Conservation (phyloP, 1,140 invertebrate species). For the Sycobia sp. region DNA sequence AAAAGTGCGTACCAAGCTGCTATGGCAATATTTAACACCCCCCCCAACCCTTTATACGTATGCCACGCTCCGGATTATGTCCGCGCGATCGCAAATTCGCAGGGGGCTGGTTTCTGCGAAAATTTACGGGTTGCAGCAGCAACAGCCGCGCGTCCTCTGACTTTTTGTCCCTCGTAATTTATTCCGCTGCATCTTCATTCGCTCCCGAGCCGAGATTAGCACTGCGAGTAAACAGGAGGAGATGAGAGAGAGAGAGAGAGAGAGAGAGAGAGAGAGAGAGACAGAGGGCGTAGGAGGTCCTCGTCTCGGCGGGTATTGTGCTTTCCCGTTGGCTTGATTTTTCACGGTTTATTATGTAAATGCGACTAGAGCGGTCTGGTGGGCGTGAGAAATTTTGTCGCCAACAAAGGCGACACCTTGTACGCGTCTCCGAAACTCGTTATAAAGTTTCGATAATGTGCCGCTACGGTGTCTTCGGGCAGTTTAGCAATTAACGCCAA, state of each 20-base stretch:
- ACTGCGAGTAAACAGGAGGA: too few species aligned
- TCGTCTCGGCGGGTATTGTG: too few species aligned
- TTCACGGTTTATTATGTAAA: constrained; percentile 10
- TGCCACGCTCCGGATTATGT: constrained; percentile 13
- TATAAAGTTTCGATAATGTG: constrained; percentile 20
- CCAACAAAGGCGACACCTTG: background rate
- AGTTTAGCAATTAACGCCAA: constrained; percentile 18
- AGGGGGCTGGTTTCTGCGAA: background rate
- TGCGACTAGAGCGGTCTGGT: background rate
- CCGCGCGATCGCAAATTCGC: background rate
- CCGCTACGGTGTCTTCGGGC: constrained; percentile 2
- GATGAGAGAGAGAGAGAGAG: too few species aligned
- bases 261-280: too few species aligned
- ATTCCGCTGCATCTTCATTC: constrained; percentile 15
- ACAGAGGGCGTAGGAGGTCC: too few species aligned
- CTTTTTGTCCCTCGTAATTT: constrained; percentile 16
- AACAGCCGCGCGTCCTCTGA: background rate
- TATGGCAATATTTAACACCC: too few species aligned
- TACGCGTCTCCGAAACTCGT: constrained; percentile 16
- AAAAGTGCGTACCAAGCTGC: too few species aligned
- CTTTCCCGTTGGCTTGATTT: too few species aligned
- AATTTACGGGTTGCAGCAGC: too few species aligned
- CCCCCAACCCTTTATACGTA: too few species aligned
- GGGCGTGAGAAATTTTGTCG: background rate
- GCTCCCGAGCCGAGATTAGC: too few species aligned